Percentiles rank a stretch among this genome's conserved stretches.
Evolutionary conservation across 2,888 invertebrate genomes (phyloP).

Genomic region (Drosophila kokeensis): DNA sequence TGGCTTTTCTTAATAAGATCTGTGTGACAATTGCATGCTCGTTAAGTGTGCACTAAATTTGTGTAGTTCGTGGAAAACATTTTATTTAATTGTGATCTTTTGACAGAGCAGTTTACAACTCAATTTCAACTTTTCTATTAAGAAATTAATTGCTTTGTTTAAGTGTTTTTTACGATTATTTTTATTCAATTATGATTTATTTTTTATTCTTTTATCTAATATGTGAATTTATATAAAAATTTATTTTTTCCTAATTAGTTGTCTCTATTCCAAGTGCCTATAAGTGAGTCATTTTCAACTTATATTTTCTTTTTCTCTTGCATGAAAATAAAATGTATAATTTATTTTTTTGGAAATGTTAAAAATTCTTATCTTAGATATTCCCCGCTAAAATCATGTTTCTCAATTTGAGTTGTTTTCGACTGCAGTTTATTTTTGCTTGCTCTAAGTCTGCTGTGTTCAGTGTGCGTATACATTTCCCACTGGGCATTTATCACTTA

Average conservation of each 20-base stretch:
- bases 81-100: background rate
- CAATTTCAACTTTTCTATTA: background rate
- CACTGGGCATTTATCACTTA: constrained; percentile 70
- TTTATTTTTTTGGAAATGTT: background rate
- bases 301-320: background rate
- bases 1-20: background rate
- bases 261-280: background rate
- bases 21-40: background rate
- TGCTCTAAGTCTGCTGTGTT: background rate
- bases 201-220: background rate
- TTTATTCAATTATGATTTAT: background rate
- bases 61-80: background rate
- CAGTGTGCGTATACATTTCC: constrained; percentile 65
- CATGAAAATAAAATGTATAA: background rate
- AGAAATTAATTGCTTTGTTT: background rate
- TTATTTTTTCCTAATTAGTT: background rate
- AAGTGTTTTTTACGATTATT: background rate
- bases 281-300: background rate
- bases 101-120: background rate
- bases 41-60: background rate
- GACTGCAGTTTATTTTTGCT: background rate
- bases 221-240: background rate
- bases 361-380: background rate
- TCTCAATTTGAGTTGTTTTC: background rate
- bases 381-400: background rate